Conservation (phyloP, 2,888 invertebrate genomes). For the Phorcus lineatus region DNA sequence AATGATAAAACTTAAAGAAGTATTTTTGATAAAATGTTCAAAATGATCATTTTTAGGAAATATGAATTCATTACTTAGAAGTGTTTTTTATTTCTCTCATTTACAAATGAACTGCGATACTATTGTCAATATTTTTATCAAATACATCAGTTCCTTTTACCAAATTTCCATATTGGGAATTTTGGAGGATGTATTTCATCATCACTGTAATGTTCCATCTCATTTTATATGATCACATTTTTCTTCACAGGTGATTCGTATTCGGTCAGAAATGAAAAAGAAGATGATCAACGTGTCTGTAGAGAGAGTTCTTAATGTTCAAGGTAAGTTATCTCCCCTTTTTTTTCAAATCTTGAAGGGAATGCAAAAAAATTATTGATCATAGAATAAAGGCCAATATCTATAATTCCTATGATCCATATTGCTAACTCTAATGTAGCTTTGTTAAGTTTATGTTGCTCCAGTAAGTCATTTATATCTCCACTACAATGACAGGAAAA, state of each 20-base stretch:
- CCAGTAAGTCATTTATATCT: constrained; percentile 20
- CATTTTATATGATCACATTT: background rate
- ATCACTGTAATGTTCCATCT: background rate
- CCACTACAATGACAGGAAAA: constrained; percentile 78
- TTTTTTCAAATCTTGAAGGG: background rate
- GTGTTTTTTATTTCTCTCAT: too few species aligned
- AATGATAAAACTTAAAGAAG: too few species aligned
- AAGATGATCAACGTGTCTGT: constrained; percentile 86
- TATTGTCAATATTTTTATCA: too few species aligned
- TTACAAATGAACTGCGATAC: too few species aligned
- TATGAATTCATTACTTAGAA: too few species aligned
- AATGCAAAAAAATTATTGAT: too few species aligned
- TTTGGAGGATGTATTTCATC: background rate
- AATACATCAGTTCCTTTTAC: too few species aligned
- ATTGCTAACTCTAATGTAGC: too few species aligned
- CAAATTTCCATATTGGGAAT: background rate
- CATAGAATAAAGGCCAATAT: too few species aligned
- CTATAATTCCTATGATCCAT: background rate
- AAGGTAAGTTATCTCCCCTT: constrained; percentile 78
- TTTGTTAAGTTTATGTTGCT: too few species aligned
- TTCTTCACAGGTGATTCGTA: constrained; percentile 77
- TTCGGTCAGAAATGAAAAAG: constrained; percentile 85
- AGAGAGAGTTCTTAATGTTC: constrained; percentile 88
- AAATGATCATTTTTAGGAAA: too few species aligned
- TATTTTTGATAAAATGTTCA: too few species aligned